phyloP scores from a whole-genome alignment of 2,888 invertebrate species.

The Incurvaria masculella region DNA sequence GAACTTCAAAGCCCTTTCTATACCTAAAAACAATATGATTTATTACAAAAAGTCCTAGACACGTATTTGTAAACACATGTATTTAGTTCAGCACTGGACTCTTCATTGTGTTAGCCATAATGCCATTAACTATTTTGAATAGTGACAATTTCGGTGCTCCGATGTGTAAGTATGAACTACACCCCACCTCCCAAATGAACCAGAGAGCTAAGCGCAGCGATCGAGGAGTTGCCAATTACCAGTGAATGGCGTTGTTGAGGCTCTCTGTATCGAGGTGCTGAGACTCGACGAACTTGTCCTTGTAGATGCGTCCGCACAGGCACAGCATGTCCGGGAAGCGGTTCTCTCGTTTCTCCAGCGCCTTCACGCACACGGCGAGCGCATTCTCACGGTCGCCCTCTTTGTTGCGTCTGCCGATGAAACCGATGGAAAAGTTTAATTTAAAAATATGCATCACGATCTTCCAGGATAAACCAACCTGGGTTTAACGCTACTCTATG shows the following conservation, averaged over 20 bases:
- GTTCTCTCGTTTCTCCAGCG: conserved; percentile 90
- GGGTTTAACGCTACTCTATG: not conserved
- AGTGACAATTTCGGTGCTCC: too few relatives aligned
- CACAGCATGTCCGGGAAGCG: conserved; percentile 97
- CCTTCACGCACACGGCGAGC: conserved; percentile 85
- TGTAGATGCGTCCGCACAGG: conserved; percentile 95
- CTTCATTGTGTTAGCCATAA: too few relatives aligned
- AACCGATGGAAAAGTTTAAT: too few relatives aligned
- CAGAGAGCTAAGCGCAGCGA: too few relatives aligned
- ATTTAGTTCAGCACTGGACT: too few relatives aligned
- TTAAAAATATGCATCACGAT: conserved; percentile 15
- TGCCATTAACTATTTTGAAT: too few relatives aligned
- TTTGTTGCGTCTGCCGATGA: conserved; percentile 70
- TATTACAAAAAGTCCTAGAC: too few relatives aligned
- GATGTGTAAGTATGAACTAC: too few relatives aligned
- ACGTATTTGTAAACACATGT: too few relatives aligned
- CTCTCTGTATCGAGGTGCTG: conserved; percentile 86
- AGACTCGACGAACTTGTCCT: conserved; percentile 96
- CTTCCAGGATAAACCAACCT: not conserved
- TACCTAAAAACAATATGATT: conserved; percentile 59
- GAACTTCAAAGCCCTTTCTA: conserved; percentile 94
- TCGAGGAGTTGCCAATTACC: too few relatives aligned
- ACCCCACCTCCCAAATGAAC: too few relatives aligned
- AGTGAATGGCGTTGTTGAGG: conserved; percentile 88
- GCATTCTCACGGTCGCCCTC: conserved; percentile 95